phyloP scores from a whole-genome alignment of 2,888 invertebrate genomes.

The Bimastos eiseni region DNA sequence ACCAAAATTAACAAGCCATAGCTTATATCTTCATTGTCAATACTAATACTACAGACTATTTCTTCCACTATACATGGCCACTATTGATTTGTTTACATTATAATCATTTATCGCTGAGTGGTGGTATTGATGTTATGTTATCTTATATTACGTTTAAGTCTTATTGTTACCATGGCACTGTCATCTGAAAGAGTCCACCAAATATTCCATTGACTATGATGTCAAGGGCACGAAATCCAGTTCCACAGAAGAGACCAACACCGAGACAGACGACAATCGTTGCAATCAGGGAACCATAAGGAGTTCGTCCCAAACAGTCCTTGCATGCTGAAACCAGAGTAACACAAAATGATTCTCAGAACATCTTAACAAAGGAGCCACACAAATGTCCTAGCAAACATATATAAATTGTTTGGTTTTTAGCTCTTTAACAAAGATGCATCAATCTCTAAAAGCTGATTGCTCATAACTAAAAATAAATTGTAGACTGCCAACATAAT shows the following conservation, averaged over 20 bases:
- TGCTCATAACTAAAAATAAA: background rate
- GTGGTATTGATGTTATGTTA: background rate
- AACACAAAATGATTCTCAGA: background rate
- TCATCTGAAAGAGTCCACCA: slow-evolving; percentile 55
- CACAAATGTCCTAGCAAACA: background rate
- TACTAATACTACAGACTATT: no score
- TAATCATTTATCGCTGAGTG: no score
- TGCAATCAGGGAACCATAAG: slow-evolving; percentile 58
- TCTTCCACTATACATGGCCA: no score
- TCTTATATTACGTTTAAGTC: background rate
- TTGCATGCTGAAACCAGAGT: slow-evolving; percentile 31
- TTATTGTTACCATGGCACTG: slow-evolving; percentile 53
- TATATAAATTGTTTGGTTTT: background rate
- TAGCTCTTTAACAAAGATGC: background rate
- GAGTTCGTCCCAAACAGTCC: slow-evolving; percentile 41
- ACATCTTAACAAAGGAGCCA: background rate
- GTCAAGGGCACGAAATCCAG: slow-evolving; percentile 56
- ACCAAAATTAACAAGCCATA: no score
- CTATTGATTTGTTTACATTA: background rate
- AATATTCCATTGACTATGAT: slow-evolving; percentile 54
- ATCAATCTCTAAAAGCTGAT: background rate
- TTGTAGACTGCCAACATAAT: background rate
- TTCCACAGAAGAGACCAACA: slow-evolving; percentile 59
- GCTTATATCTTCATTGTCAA: background rate
- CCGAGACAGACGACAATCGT: slow-evolving; percentile 55